Percentiles rank a stretch among this genome's conserved stretches.
Conservation (phyloP, 2,888 invertebrate genomes). For the Bedellia somnulentella region DNA sequence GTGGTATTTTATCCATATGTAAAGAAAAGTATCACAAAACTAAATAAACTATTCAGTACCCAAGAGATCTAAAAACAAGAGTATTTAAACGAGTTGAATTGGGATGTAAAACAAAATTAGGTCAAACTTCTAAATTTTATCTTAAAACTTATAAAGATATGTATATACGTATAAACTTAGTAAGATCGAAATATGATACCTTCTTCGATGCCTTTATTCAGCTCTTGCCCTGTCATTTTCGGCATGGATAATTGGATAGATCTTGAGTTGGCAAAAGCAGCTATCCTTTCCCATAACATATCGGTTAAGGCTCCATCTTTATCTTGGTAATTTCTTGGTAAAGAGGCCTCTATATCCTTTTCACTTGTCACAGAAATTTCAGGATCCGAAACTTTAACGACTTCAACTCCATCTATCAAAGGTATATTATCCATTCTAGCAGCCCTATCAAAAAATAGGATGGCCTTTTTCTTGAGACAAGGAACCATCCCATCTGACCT, state of each 20-base stretch:
- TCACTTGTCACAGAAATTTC: slow-evolving; percentile 56
- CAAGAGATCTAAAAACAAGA: too few relatives aligned
- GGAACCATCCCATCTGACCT: slow-evolving; percentile 69
- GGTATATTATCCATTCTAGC: slow-evolving; percentile 69
- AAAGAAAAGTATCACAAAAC: too few relatives aligned
- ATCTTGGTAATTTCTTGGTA: slow-evolving; percentile 67
- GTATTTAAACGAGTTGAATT: too few relatives aligned
- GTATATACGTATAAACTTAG: too few relatives aligned
- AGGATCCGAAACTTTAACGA: slow-evolving; percentile 58
- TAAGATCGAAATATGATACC: slow-evolving; percentile 51
- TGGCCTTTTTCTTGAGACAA: slow-evolving; percentile 80
- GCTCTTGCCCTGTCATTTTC: slow-evolving; percentile 67
- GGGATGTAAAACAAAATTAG: too few relatives aligned
- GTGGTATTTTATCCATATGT: too few relatives aligned
- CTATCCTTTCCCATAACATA: slow-evolving; percentile 71
- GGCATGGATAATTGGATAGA: slow-evolving; percentile 78
- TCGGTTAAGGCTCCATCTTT: slow-evolving; percentile 69
- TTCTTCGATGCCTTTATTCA: slow-evolving; percentile 74
- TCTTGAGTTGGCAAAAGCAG: slow-evolving; percentile 72
- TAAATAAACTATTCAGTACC: too few relatives aligned
- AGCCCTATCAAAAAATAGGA: slow-evolving; percentile 76
- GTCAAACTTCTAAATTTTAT: too few relatives aligned
- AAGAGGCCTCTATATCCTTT: slow-evolving; percentile 68
- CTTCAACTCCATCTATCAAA: slow-evolving; percentile 65
- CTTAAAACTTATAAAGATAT: too few relatives aligned